Percentiles rank a stretch among this genome's conserved stretches.
phyloP scores from a whole-genome alignment of 1,140 invertebrate species.

The Piezodorus guildinii region DNA sequence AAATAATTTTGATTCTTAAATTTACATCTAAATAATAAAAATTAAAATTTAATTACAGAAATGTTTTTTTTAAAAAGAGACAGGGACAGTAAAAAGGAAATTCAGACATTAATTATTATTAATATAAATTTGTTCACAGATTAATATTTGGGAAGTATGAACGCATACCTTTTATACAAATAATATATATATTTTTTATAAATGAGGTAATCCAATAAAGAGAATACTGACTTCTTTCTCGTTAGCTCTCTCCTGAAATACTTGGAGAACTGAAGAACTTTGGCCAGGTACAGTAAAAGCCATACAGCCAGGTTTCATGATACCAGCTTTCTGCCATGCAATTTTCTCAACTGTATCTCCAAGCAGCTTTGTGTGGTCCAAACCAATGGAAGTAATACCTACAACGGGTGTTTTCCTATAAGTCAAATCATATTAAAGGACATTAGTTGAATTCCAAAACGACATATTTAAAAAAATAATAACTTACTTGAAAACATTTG shows the following conservation, averaged over 20 bases:
- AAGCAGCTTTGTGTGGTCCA: conserved; percentile 81
- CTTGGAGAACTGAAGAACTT: conserved; percentile 48
- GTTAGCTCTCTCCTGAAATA: conserved; percentile 51
- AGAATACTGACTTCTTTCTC: conserved; percentile 45
- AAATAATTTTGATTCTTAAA: too few species aligned
- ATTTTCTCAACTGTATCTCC: conserved; percentile 79
- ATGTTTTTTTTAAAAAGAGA: too few species aligned
- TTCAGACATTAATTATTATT: too few species aligned
- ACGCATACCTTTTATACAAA: too few species aligned
- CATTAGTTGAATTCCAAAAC: not conserved
- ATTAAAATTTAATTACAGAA: too few species aligned
- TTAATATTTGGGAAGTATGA: too few species aligned
- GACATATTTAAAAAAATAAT: not conserved
- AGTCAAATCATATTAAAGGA: not conserved
- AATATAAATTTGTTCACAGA: too few species aligned
- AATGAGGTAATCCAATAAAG: not conserved
- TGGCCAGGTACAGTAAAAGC: conserved; percentile 64
- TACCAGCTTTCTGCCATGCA: conserved; percentile 90
- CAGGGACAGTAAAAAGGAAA: too few species aligned
- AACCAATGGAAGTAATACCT: conserved; percentile 79
- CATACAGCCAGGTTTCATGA: conserved; percentile 68
- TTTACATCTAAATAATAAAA: too few species aligned
- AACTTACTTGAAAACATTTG: conserved; percentile 73
- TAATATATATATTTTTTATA: too few species aligned
- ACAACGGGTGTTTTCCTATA: conserved; percentile 60